Percentiles rank a stretch among this genome's conserved stretches.
Conservation (phyloP, 2,888 invertebrate species). For the Tetanocera ferruginea region DNA sequence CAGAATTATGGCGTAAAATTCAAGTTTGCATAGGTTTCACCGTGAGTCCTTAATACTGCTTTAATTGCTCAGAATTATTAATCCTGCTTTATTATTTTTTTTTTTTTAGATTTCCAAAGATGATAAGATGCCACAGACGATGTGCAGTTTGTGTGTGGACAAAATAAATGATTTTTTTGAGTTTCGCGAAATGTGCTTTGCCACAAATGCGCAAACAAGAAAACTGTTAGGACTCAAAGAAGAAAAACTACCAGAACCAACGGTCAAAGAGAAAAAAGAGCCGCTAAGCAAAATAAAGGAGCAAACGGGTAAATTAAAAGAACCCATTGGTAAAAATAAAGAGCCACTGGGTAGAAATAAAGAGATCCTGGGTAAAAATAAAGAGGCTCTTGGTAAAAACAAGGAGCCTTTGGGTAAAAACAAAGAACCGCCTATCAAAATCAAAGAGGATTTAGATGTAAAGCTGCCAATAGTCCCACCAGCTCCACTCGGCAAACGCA, state of each 20-base stretch:
- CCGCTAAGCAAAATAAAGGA: no score
- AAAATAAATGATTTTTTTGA: constrained; percentile 76
- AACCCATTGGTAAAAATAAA: background rate
- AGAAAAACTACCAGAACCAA: constrained; percentile 4
- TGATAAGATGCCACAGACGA: constrained; percentile 76
- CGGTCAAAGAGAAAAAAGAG: no score
- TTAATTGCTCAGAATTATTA: background rate
- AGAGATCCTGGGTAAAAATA: background rate
- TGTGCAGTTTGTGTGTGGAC: constrained; percentile 75
- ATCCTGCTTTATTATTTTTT: constrained; percentile 34
- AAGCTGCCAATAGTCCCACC: background rate
- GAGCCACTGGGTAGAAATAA: background rate
- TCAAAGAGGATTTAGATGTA: background rate
- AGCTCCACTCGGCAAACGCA: background rate
- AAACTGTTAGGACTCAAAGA: constrained; percentile 64
- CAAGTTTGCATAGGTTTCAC: constrained; percentile 61
- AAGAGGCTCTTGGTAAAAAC: background rate
- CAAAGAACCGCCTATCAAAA: background rate
- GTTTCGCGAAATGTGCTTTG: constrained; percentile 73
- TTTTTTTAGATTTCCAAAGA: constrained; percentile 71
- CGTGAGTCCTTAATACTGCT: constrained; percentile 52
- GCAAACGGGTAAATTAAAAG: background rate
- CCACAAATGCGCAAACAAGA: constrained; percentile 72
- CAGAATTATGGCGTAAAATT: constrained; percentile 64
- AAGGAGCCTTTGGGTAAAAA: no score